phyloP scores from a whole-genome alignment of 2,888 invertebrate species.

The Acrobasis consociella region DNA sequence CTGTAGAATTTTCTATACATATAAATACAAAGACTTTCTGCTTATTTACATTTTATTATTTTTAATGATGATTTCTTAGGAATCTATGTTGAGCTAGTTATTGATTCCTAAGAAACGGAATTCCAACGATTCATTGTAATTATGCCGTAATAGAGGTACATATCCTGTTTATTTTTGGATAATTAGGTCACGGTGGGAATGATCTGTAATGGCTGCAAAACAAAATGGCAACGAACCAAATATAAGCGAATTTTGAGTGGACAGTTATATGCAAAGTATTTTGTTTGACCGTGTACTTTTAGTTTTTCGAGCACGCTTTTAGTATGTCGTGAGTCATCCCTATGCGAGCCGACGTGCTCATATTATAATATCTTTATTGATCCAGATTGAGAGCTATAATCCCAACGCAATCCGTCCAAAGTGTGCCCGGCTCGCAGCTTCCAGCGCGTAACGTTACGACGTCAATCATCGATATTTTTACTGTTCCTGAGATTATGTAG shows the following conservation, averaged over 20 bases:
- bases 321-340: slow-evolving; percentile 37
- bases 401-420: slow-evolving; percentile 39
- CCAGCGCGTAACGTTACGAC: slow-evolving; percentile 44
- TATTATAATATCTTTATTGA: slow-evolving; percentile 49
- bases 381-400: slow-evolving; percentile 47
- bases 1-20: too few relatives aligned
- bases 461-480: slow-evolving; percentile 61
- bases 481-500: slow-evolving; percentile 36
- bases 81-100: too few relatives aligned
- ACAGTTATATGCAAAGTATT: slow-evolving; percentile 18
- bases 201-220: slow-evolving; percentile 6
- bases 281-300: slow-evolving; percentile 25
- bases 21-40: too few relatives aligned
- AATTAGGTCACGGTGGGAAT: slow-evolving; percentile 4
- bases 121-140: not conserved
- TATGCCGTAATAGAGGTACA: not conserved
- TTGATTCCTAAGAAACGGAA: not conserved
- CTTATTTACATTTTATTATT: too few relatives aligned
- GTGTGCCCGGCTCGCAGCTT: slow-evolving; percentile 41
- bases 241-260: not conserved
- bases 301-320: slow-evolving; percentile 36
- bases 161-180: slow-evolving; percentile 1
- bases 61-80: too few relatives aligned
- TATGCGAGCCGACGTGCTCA: slow-evolving; percentile 28
- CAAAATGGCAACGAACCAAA: not conserved